Percentiles rank a stretch among this genome's conserved stretches.
Evolutionary conservation across 30 jellyfish, hydroid and myxozoan species (phyloP).

Genomic region (Aurelia sp.): DNA sequence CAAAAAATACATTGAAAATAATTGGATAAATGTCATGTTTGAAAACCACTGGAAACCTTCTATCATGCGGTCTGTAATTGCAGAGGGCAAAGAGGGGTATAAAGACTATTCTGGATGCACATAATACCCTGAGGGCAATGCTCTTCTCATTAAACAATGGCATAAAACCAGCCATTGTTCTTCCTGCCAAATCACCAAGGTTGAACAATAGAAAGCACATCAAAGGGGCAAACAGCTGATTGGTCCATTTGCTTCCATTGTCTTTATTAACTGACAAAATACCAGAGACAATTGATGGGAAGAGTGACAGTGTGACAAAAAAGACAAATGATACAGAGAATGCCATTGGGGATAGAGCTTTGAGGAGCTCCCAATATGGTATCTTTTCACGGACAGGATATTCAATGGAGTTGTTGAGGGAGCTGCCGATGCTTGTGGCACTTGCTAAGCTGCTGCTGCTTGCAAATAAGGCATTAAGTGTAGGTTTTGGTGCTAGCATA

Average conservation of each 20-base stretch:
- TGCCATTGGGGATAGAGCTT: conserved; percentile 83
- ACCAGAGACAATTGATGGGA: conserved; percentile 89
- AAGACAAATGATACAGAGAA: conserved; percentile 79
- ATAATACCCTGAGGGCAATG: conserved; percentile 66
- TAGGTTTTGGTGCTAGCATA: conserved; percentile 23
- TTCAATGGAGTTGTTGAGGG: conserved; percentile 5
- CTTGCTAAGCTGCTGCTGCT: conserved; percentile 52
- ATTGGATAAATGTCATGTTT: conserved; percentile 91
- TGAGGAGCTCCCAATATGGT: conserved; percentile 81
- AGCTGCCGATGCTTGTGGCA: conserved; percentile 58
- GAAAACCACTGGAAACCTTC: conserved; percentile 62
- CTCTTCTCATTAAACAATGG: conserved; percentile 79
- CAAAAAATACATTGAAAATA: conserved; percentile 70
- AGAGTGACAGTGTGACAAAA: conserved; percentile 75
- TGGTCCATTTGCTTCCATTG: conserved; percentile 77
- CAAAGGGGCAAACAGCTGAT: conserved; percentile 82
- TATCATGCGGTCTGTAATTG: conserved; percentile 50
- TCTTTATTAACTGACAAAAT: conserved; percentile 76
- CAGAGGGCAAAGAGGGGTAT: conserved; percentile 93
- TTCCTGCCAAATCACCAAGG: conserved; percentile 89
- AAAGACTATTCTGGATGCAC: conserved; percentile 76
- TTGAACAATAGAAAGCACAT: conserved; percentile 88
- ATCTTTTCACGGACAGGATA: conserved; percentile 37
- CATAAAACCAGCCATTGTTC: conserved; percentile 88
- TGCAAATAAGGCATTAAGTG: conserved; percentile 61